Evolutionary conservation across 2,113 vertebrate species (phyloP).

Genomic region (Xenopus laevis): DNA sequence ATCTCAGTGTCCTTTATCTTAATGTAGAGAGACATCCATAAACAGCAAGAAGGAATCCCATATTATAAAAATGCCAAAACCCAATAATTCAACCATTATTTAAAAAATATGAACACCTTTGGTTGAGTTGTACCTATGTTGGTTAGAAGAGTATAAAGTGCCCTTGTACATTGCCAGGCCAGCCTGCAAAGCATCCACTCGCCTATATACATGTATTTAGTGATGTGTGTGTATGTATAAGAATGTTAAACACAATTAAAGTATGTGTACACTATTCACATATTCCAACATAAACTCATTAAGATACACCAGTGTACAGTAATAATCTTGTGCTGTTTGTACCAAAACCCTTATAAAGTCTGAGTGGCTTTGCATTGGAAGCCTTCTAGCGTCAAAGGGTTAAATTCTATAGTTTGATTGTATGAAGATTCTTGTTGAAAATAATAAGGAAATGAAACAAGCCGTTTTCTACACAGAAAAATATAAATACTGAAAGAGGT

Average conservation of each 20-base stretch:
- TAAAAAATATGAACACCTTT: conserved; percentile 45
- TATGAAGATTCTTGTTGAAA: too few relatives aligned
- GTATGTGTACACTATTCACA: neutral
- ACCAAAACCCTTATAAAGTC: neutral
- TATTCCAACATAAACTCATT: neutral
- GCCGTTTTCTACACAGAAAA: too few relatives aligned
- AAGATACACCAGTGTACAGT: conserved; percentile 17
- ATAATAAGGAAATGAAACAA: too few relatives aligned
- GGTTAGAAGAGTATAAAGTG: conserved; percentile 38
- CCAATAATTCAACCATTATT: conserved; percentile 37
- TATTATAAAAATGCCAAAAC: neutral
- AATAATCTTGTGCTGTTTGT: conserved; percentile 21
- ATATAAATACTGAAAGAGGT: too few relatives aligned
- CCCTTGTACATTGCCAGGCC: conserved; percentile 37
- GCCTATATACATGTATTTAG: conserved; percentile 5
- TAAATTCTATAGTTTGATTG: neutral
- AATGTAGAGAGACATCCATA: too few relatives aligned
- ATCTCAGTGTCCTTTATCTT: too few relatives aligned
- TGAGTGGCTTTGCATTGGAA: neutral
- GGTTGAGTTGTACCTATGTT: conserved; percentile 34
- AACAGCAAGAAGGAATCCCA: neutral
- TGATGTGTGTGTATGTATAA: neutral
- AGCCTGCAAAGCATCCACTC: conserved; percentile 31
- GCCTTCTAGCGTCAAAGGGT: neutral
- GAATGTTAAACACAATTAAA: neutral